Evolutionary conservation across 2,113 vertebrate species (phyloP).

Genomic region (Labeo catla): DNA sequence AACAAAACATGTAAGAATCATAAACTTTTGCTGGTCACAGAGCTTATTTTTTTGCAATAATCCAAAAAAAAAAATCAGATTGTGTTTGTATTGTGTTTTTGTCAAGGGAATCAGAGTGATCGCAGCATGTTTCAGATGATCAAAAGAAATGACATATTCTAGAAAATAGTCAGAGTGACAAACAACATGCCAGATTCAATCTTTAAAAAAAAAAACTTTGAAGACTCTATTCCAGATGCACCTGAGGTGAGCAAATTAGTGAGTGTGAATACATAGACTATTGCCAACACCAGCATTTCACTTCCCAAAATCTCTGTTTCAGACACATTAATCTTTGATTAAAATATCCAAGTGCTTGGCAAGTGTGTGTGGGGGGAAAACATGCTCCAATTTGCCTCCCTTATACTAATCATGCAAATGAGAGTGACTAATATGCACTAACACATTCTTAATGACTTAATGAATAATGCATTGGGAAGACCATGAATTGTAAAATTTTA

Average conservation of each 20-base stretch:
- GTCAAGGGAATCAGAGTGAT: neutral
- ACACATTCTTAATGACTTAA: slow-evolving; percentile 20
- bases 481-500: slow-evolving; percentile 13
- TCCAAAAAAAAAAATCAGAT: neutral
- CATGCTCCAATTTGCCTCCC: neutral
- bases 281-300: too few species aligned
- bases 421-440: slow-evolving; percentile 27
- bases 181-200: neutral
- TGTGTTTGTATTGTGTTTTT: neutral
- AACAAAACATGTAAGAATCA: neutral
- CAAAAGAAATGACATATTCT: neutral
- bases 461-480: slow-evolving; percentile 31
- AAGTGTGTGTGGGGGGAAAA: slow-evolving; percentile 1
- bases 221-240: neutral
- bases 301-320: too few species aligned
- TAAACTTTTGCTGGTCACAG: neutral
- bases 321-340: slow-evolving; percentile 11
- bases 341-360: slow-evolving; percentile 15
- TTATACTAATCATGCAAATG: slow-evolving; percentile 41
- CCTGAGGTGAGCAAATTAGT: neutral
- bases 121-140: neutral
- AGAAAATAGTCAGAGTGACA: neutral
- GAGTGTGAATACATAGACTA: neutral
- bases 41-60: neutral
- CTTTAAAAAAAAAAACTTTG: neutral